Evolutionary conservation across 2,888 invertebrate genomes (phyloP).

Genomic region (Cataglyphis livida): DNA sequence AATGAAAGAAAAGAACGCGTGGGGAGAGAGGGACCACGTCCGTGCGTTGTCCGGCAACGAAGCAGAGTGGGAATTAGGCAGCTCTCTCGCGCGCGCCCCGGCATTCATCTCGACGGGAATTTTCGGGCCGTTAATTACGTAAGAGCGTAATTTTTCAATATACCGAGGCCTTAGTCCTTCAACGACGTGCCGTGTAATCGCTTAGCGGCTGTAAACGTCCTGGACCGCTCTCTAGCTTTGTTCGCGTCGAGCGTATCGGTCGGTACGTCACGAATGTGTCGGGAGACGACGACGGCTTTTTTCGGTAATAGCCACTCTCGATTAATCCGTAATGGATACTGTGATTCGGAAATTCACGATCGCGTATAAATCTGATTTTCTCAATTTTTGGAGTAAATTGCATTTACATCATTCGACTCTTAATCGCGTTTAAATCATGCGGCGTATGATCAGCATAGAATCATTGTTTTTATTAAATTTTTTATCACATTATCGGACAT

Average conservation of each 20-base stretch:
- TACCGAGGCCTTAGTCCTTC: conserved; percentile 58
- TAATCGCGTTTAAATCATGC: background rate
- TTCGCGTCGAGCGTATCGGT: conserved; percentile 32
- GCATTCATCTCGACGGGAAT: conserved; percentile 63
- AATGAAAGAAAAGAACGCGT: conserved; percentile 22
- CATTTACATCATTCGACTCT: background rate
- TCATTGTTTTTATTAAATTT: background rate
- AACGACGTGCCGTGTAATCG: conserved; percentile 46
- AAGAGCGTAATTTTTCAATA: conserved; percentile 70
- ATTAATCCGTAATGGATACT: conserved; percentile 39
- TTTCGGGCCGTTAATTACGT: conserved; percentile 66
- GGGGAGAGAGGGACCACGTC: conserved; percentile 13
- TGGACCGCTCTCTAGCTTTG: background rate
- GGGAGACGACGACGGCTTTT: conserved; percentile 2
- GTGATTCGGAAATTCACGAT: background rate
- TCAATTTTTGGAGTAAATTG: background rate
- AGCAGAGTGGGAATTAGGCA: conserved; percentile 62
- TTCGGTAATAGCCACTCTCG: conserved; percentile 11
- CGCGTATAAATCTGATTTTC: background rate
- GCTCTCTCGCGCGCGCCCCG: conserved; percentile 34
- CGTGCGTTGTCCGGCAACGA: background rate
- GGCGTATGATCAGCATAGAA: background rate
- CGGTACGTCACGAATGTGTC: conserved; percentile 13
- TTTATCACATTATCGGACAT: background rate
- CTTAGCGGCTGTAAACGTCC: conserved; percentile 33